Conservation (phyloP, 1,140 invertebrate genomes). For the Macrotrachela quadricornifera region DNA sequence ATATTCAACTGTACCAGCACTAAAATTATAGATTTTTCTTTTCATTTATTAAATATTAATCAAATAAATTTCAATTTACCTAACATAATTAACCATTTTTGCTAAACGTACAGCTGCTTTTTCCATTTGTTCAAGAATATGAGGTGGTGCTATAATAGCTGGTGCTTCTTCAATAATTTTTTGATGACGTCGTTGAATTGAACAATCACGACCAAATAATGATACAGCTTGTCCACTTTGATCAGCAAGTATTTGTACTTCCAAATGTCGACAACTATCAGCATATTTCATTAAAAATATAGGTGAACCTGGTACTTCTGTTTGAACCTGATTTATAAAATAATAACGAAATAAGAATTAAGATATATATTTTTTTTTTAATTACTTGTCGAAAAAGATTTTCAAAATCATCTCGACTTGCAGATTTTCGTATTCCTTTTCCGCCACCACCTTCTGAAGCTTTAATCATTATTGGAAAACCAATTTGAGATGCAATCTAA, state of each 20-base stretch:
- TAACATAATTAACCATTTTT: slow-evolving; percentile 93
- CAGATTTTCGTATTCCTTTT: slow-evolving; percentile 87
- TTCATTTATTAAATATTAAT: too few relatives aligned
- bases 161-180: slow-evolving; percentile 99
- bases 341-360: too few relatives aligned
- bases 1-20: slow-evolving; percentile 95
- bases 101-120: slow-evolving; percentile 83
- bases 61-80: too few relatives aligned
- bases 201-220: slow-evolving; percentile 90
- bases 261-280: slow-evolving; percentile 78
- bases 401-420: slow-evolving; percentile 63
- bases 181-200: slow-evolving; percentile 90
- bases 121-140: slow-evolving; percentile 91
- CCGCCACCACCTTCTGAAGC: slow-evolving; percentile 96
- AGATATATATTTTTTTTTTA: too few relatives aligned
- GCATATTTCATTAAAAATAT: slow-evolving; percentile 98
- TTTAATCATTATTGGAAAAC: slow-evolving; percentile 98
- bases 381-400: slow-evolving; percentile 57
- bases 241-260: slow-evolving; percentile 90
- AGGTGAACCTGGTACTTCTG: slow-evolving; percentile 87
- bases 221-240: slow-evolving; percentile 96
- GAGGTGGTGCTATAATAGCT: slow-evolving; percentile 64
- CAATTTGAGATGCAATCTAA: slow-evolving; percentile 58
- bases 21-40: slow-evolving; percentile 19
- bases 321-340: slow-evolving; percentile 53